Base-by-base conservation (phyloP, 2,113 vertebrate species). In the Urocynchramus pylzowi region DNA sequence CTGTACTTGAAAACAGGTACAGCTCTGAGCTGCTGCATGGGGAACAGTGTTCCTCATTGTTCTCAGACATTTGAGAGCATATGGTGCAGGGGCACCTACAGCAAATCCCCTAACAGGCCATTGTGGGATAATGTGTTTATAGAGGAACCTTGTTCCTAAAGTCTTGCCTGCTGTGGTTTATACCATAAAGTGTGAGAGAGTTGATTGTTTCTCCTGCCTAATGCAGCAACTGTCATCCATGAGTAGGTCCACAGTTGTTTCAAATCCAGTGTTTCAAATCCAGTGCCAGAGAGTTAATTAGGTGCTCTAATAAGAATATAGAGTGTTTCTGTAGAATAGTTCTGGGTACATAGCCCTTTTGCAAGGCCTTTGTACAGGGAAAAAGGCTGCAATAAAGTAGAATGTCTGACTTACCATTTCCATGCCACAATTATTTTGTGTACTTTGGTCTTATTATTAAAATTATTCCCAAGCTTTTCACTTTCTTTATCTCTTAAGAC, bases 21-120 rank as follows among this genome's bases (percentile, higher is more conserved):
- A 83, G 78, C 42, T 70, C 35, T 21, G 63, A 68, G 13, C 52
- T 68, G 77, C 69, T 24, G 44, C 8, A 0, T 0, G 0, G 27
- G 31, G 35, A 64, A 3, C 2, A 2, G 16, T 49, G 69, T 19
- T 71, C 33, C 42, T 63, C 6, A 0, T 16, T 45, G 50, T 61
- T 60, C 50, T 78, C 11, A 3, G 26, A 21, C 0, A 1, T 30
- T 61, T 31, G 59, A 12, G 44, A 75, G 31, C 16, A 3, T 71
- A 17, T 35, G 64, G 64, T 68, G 42, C 64, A 64, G 37, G 60
- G 56, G 39, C 56, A 95, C 79, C 68, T 67, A 17, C 37, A 52
- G 4, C 35, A 75, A 65, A 81, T 70, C 44, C 49, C 1, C 1
- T n/a, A 44, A 37, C 24, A 64, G 63, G 37, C 42, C 45, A 1